phyloP scores from a whole-genome alignment of 2,888 invertebrate genomes.

The Lochmaea crataegi region DNA sequence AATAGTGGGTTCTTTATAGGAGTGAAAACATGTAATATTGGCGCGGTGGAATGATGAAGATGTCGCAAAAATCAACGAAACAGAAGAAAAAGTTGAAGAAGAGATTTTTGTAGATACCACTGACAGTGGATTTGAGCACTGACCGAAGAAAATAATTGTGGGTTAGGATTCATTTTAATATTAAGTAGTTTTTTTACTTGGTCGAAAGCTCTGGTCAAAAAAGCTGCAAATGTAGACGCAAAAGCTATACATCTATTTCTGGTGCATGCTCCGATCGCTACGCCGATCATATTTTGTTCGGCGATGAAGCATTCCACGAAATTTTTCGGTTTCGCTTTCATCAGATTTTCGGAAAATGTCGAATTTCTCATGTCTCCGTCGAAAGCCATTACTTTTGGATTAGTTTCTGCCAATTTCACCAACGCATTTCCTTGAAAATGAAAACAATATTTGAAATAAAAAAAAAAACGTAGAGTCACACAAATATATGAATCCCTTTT shows the following conservation, averaged over 20 bases:
- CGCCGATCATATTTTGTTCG: conserved; percentile 97
- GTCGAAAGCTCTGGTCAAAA: conserved; percentile 96
- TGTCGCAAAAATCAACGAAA: no score
- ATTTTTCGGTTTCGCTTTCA: conserved; percentile 75
- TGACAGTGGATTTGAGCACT: no score
- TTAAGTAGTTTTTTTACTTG: conserved; percentile 70
- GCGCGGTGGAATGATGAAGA: no score
- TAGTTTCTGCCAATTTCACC: conserved; percentile 82
- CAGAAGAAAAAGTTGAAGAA: no score
- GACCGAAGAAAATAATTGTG: no score
- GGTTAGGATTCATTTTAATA: no score
- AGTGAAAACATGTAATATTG: no score
- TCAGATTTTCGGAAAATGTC: conserved; percentile 93
- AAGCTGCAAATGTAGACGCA: conserved; percentile 96
- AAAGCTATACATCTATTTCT: conserved; percentile 93
- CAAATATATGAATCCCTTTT: no score
- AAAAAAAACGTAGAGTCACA: no score
- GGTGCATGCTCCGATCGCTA: conserved; percentile 94
- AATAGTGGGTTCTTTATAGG: no score
- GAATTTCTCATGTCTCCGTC: conserved; percentile 99
- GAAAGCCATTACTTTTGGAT: conserved; percentile 88
- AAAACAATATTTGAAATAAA: conserved; percentile 6
- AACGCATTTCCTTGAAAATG: conserved; percentile 69
- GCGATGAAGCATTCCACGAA: conserved; percentile 99
- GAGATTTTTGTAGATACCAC: no score